phyloP scores from a whole-genome alignment of 2,797 vertebrate species.

The Chanos chanos region DNA sequence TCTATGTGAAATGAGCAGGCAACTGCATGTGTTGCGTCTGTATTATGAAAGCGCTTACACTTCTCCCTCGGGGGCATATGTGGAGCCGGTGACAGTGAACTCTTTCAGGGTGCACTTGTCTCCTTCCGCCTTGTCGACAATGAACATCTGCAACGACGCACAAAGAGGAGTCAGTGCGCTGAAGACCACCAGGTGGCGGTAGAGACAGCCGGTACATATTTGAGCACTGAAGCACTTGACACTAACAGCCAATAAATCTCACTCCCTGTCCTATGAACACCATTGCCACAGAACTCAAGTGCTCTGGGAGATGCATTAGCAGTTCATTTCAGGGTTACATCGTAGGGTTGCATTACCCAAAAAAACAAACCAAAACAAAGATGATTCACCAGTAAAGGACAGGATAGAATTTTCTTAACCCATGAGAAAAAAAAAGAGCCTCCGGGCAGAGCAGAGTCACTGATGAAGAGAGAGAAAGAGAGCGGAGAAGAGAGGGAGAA shows the following conservation, averaged over 20 bases:
- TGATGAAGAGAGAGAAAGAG: neutral
- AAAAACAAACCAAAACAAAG: neutral
- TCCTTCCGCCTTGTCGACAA: constrained; percentile 82
- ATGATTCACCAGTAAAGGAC: constrained; percentile 1
- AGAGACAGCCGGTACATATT: neutral
- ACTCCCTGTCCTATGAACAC: constrained; percentile 9
- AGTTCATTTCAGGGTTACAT: constrained; percentile 17
- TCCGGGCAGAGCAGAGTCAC: constrained; percentile 17
- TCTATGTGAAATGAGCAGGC: too few species aligned
- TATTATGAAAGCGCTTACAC: constrained; percentile 77
- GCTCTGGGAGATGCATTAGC: neutral
- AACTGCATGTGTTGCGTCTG: too few species aligned
- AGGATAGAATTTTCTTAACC: constrained; percentile 6
- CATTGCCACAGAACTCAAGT: constrained; percentile 9
- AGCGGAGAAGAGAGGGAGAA: neutral
- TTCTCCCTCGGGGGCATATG: constrained; percentile 93
- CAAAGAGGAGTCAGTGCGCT: neutral
- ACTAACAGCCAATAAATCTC: too few species aligned
- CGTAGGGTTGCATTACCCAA: neutral
- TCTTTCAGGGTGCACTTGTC: constrained; percentile 88
- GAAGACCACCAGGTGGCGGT: constrained; percentile 33
- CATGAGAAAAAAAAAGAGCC: constrained; percentile 13
- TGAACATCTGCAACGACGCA: constrained; percentile 80
- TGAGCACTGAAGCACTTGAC: too few species aligned
- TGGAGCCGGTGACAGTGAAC: constrained; percentile 92